Percentiles rank a stretch among this genome's conserved stretches.
phyloP scores from a whole-genome alignment of 2,888 invertebrate genomes.

The Stegophylla sp. region DNA sequence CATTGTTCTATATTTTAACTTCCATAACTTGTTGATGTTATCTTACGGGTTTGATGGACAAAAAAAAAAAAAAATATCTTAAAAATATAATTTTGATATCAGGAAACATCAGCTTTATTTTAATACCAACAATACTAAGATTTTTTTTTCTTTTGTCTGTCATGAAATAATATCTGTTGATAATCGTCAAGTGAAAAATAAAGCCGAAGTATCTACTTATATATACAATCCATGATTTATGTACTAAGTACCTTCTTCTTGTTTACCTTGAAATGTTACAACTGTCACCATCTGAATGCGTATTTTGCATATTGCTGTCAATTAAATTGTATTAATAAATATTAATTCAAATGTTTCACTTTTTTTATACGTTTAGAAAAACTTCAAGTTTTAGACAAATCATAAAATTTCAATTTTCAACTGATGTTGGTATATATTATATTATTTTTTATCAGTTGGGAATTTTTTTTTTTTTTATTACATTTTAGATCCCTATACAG shows the following conservation, averaged over 20 bases:
- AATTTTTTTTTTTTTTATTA: too few relatives aligned
- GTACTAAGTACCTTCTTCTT: slow-evolving; percentile 29
- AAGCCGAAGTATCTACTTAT: not conserved
- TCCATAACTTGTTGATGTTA: not conserved
- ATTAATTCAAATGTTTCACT: not conserved
- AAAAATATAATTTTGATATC: not conserved
- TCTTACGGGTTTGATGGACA: slow-evolving; percentile 1
- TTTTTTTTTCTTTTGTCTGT: not conserved
- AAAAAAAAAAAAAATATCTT: not conserved
- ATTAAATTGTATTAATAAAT: not conserved
- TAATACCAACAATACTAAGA: not conserved
- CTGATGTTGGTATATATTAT: too few relatives aligned
- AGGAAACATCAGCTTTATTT: not conserved
- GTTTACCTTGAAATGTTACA: slow-evolving; percentile 36
- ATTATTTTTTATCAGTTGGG: not conserved
- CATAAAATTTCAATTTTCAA: too few relatives aligned
- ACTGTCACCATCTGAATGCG: not conserved
- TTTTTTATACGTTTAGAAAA: not conserved
- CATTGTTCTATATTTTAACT: slow-evolving; percentile 17
- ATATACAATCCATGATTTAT: slow-evolving; percentile 19
- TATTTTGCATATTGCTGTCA: not conserved
- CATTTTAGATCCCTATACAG: too few relatives aligned
- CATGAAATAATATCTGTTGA: slow-evolving; percentile 7
- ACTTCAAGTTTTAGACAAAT: too few relatives aligned
- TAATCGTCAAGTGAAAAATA: not conserved